Percentiles rank a stretch among this genome's conserved stretches.
Conservation (phyloP, 2,113 vertebrate genomes). For the Bubo scandiacus region DNA sequence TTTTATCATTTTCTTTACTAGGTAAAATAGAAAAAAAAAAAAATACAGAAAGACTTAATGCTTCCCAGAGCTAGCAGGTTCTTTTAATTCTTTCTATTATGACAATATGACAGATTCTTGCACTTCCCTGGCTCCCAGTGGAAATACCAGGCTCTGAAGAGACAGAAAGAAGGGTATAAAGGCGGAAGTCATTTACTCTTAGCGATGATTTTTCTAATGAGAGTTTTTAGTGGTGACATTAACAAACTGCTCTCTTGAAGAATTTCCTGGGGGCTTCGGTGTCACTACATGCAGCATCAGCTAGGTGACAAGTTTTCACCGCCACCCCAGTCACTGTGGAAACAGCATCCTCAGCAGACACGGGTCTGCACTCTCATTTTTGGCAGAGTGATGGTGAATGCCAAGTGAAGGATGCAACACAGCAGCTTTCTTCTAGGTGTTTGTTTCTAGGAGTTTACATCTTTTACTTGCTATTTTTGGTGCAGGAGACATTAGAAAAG, state of each 20-base stretch:
- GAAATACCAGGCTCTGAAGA: slow-evolving; percentile 32
- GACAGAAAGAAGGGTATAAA: slow-evolving; percentile 14
- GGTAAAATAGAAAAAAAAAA: not conserved
- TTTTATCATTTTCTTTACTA: slow-evolving; percentile 15
- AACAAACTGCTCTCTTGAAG: slow-evolving; percentile 35
- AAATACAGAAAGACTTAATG: not conserved
- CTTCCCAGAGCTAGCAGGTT: slow-evolving; percentile 24
- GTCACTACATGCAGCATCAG: slow-evolving; percentile 18
- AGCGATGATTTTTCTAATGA: slow-evolving; percentile 42
- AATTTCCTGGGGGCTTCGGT: slow-evolving; percentile 44
- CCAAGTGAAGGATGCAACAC: not conserved
- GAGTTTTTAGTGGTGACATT: slow-evolving; percentile 41
- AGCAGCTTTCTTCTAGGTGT: not conserved
- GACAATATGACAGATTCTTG: slow-evolving; percentile 63
- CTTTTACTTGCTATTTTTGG: not conserved
- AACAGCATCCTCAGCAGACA: not conserved
- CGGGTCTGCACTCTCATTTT: not conserved
- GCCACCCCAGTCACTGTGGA: not conserved
- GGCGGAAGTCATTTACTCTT: slow-evolving; percentile 60
- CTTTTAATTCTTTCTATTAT: slow-evolving; percentile 73
- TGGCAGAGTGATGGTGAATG: not conserved
- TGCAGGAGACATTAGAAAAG: not conserved
- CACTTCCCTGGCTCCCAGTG: slow-evolving; percentile 32
- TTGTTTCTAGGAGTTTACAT: not conserved
- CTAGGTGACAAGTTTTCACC: not conserved